Percentiles rank a stretch among this genome's conserved stretches.
These are phyloP conservation scores for Cantharis nigra DNA, from an alignment of 2,888 invertebrate species.

Conservation along the genomic window DNA sequence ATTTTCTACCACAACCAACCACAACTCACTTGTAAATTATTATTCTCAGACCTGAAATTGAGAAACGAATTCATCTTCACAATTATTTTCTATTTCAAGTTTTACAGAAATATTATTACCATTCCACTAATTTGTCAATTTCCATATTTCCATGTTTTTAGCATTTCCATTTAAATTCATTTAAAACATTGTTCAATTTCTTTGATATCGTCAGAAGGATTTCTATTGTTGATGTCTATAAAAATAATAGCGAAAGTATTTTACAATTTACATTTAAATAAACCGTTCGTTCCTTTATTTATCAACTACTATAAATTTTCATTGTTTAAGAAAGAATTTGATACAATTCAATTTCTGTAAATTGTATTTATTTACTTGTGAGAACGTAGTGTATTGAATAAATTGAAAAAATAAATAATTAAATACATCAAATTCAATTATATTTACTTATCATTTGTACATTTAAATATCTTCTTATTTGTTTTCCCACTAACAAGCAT, in stretches of 20 bases:
- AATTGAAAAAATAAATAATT: not conserved
- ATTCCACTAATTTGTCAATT: not conserved
- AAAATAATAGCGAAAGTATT: not conserved
- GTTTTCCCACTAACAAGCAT: not conserved
- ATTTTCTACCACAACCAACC: slow-evolving; percentile 42
- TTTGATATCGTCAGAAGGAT: not conserved
- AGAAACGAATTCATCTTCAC: slow-evolving; percentile 20
- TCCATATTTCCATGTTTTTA: not conserved
- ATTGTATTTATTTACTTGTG: not conserved
- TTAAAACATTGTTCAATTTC: not conserved
- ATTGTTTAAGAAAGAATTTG: not conserved
- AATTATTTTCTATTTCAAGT: slow-evolving; percentile 14
- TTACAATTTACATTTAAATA: not conserved
- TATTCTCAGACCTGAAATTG: slow-evolving; percentile 36
- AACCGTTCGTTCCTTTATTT: not conserved
- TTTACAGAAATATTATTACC: not conserved
- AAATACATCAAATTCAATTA: not conserved
- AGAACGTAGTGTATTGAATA: not conserved
- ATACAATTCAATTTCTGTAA: not conserved
- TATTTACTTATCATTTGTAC: not conserved
- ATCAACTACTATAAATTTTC: not conserved
- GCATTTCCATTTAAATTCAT: not conserved
- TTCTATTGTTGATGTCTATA: not conserved
- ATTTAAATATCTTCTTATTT: not conserved
- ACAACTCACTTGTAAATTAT: slow-evolving; percentile 40